Base-by-base conservation (phyloP, 2,888 invertebrate genomes). In the Crocallis elinguaria region DNA sequence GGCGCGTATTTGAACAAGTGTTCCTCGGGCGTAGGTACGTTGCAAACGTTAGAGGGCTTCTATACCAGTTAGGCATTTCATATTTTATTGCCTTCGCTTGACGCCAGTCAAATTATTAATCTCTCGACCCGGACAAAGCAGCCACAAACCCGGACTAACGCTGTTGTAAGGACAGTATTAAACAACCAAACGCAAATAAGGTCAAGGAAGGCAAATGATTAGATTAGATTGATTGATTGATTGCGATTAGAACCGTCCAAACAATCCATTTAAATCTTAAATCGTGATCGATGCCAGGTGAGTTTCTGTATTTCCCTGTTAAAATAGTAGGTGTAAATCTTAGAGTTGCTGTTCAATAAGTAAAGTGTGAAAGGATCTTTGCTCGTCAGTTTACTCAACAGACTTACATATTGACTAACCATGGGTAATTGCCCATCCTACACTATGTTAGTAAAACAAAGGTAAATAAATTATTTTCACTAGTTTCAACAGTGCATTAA, bases 1-100 rank as follows among this genome's bases (percentile, higher is more conserved):
- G 83, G 82, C 73, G 72, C 66, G 72, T 86, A 78, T 88, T 86
- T 88, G 80, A 84, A 85, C 86, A 87, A 87, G 86, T 87, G 86
- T 78, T 73, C 75, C 67, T 71, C 71, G 58, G 67, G 69, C 59
- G 75, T 75, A 72, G 71, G 75, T 75, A 72, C 71, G 71, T 79
- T 77, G 83, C 82, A 63, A 80, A 82, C 75, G 69, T 72, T 74
- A 72, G 67, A 78, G 73, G 75, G 69, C 67, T 73, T 66, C 69
- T 59, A 70, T 62, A 66, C 55, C 59, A 59, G 56, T 59, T 49
- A 46, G 49, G 11, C 36, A 52, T 43, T 43, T 46, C 42, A 49
- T 43, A 25, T 42, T 45, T 51, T 49, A 43, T 50, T 52, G 11
- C 33, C 25, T 32, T 13, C 9, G 27, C 23, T 13, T 13, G 25